phyloP scores from a whole-genome alignment of 2,113 vertebrate species.

The Fregata magnificens region DNA sequence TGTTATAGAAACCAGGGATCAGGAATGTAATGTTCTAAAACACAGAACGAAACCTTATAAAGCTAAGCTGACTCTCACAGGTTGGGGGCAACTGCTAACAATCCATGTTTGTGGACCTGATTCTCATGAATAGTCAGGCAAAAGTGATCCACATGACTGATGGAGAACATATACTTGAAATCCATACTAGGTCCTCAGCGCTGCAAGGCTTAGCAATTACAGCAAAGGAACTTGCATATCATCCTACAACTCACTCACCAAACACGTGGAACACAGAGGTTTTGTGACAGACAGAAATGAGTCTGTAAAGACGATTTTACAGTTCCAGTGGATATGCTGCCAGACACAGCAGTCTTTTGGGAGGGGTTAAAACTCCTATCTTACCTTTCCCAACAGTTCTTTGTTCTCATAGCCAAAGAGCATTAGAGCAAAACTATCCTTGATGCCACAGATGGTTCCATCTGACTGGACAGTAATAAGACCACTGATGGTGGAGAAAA shows the following conservation, averaged over 20 bases:
- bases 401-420: constrained; percentile 85
- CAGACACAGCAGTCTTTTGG: neutral
- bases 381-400: constrained; percentile 88
- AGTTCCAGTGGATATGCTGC: neutral
- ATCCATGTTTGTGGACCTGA: neutral
- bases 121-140: neutral
- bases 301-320: neutral
- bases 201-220: neutral
- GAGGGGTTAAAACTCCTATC: neutral
- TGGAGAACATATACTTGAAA: neutral
- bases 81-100: neutral
- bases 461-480: constrained; percentile 83
- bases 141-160: neutral
- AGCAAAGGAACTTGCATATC: neutral
- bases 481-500: constrained; percentile 83
- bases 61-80: neutral
- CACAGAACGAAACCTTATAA: neutral
- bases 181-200: neutral
- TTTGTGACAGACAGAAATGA: neutral
- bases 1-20: constrained; percentile 89
- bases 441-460: constrained; percentile 85
- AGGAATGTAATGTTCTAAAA: constrained; percentile 87
- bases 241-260: fast-evolving
- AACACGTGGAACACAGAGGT: neutral
- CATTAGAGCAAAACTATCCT: constrained; percentile 79